A percentile compares a stretch with the other conserved stretches of the same genome.
Evolutionary conservation across 2,113 vertebrate genomes (phyloP).

Genomic region (Psephotus haematonotus): DNA sequence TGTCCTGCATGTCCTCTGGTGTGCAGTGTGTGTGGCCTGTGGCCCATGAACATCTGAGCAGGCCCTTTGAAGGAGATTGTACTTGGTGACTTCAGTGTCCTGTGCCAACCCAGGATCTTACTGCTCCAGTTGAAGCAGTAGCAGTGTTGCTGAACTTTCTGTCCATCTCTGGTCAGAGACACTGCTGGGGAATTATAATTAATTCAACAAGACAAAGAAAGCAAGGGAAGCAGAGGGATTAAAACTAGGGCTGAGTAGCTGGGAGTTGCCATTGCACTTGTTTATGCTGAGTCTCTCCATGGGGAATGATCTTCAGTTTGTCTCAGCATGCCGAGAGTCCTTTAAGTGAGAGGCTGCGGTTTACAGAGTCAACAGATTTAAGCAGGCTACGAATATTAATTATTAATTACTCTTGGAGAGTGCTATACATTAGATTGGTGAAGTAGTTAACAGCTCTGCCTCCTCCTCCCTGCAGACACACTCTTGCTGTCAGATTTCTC

Average conservation of each 20-base stretch:
- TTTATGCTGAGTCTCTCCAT: background rate
- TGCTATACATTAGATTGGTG: slow-evolving; percentile 32
- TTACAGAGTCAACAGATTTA: slow-evolving; percentile 58
- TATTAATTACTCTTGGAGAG: slow-evolving; percentile 66
- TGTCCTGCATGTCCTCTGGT: background rate
- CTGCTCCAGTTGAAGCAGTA: background rate
- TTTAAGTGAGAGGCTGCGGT: slow-evolving; percentile 33
- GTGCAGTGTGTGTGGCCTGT: rapidly evolving
- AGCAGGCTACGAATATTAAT: slow-evolving; percentile 57
- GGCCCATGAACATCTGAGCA: background rate
- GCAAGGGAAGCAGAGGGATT: background rate
- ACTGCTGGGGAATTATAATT: background rate
- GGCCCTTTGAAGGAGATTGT: background rate
- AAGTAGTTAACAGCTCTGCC: slow-evolving; percentile 62
- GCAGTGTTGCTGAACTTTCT: background rate
- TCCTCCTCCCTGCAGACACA: background rate
- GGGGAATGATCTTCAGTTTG: slow-evolving; percentile 20
- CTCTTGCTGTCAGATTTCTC: slow-evolving; percentile 60
- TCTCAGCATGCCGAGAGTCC: background rate
- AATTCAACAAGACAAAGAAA: background rate
- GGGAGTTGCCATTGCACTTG: background rate
- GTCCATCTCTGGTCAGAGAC: background rate
- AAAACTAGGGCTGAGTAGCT: background rate
- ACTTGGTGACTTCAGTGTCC: background rate
- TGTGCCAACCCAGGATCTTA: background rate